Evolutionary conservation across 1,140 invertebrate species (phyloP).

Genomic region (Triops longicaudatus): DNA sequence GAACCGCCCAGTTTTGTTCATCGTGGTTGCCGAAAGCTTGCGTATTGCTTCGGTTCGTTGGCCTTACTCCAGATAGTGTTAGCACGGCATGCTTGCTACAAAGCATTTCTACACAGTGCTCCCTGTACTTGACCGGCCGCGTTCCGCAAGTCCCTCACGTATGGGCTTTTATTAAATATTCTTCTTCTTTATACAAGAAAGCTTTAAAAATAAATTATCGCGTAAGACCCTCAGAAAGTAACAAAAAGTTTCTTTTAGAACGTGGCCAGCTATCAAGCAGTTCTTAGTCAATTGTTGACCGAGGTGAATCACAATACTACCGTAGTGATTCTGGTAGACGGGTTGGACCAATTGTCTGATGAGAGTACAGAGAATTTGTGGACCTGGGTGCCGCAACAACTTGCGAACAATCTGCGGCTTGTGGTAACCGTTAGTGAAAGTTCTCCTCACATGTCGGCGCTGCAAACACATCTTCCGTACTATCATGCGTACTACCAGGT

Average conservation of each 20-base stretch:
- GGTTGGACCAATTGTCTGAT: conserved; percentile 27
- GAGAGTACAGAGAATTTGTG: conserved; percentile 30
- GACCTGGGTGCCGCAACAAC: conserved; percentile 54
- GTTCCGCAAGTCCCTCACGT: conserved; percentile 52
- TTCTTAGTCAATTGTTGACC: conserved; percentile 25
- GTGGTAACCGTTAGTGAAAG: conserved; percentile 58
- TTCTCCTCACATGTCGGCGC: conserved; percentile 33
- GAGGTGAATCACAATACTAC: conserved; percentile 4
- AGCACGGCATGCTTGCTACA: conserved; percentile 55
- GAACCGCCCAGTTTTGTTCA: conserved; percentile 54
- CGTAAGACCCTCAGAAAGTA: neutral
- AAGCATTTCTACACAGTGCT: conserved; percentile 57
- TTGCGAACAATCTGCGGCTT: conserved; percentile 60
- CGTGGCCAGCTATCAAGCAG: conserved; percentile 29
- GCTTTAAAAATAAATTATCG: neutral
- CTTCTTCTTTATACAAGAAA: no score
- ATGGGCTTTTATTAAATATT: conserved; percentile 20
- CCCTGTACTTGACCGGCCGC: conserved; percentile 47
- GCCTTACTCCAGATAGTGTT: conserved; percentile 55
- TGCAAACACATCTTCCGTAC: neutral
- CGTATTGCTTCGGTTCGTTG: conserved; percentile 52
- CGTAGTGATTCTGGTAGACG: conserved; percentile 24
- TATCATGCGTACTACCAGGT: conserved; percentile 2
- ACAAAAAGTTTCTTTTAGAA: neutral
- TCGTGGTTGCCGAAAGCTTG: conserved; percentile 57